Evolutionary conservation across 2,888 invertebrate species (phyloP), one percentile per base, ranked within the genome.

Genomic region (Euphydryas editha): DNA sequence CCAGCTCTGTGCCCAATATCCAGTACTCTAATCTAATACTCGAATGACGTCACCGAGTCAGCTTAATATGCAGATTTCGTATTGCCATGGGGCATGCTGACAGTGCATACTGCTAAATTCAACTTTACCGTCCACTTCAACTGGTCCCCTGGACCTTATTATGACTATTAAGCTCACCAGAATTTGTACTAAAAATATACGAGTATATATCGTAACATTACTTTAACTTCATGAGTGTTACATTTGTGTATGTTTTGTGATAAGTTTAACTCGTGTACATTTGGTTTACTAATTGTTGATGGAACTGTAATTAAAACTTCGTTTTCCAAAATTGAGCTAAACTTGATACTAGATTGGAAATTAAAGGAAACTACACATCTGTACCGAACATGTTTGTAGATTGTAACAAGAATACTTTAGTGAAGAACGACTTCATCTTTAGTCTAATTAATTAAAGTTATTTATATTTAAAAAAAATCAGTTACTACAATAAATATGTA

Each of bases 61-160:
- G 65, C 62, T 59, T 59, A 67, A 65, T 70, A 70, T 70, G 64
- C 67, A 70, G 62, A 67, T 70, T 67, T 42, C 51, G 56, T 59
- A 68, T 59, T 59, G 68, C 59, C 68, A 42, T 44, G 54, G 63
- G 62, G 44, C 49, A 56, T 57, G 66, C 57, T 66, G 55, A 51
- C 51, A 57, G 61, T 54, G 42, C 60, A 64, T 58, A 59, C 47
- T 69, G 58, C 44, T 57, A 59, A 59, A 64, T 67, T 18, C 60
- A 67, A 61, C 63, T 64, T 64, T 59, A 49, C 49, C 67, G 54
- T 30, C 58, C 47, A 59, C 59, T 46, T 15, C 39, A 64, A 64
- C 64, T 64, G 51, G 59, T 67, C 58, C 44, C 61, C n/a, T 30
- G 18, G 51, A 58, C 58, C 58, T 59, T 54, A 59, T 42, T 59